Evolutionary conservation across 2,888 invertebrate species (phyloP).

Genomic region (Aspidapion aeneum): DNA sequence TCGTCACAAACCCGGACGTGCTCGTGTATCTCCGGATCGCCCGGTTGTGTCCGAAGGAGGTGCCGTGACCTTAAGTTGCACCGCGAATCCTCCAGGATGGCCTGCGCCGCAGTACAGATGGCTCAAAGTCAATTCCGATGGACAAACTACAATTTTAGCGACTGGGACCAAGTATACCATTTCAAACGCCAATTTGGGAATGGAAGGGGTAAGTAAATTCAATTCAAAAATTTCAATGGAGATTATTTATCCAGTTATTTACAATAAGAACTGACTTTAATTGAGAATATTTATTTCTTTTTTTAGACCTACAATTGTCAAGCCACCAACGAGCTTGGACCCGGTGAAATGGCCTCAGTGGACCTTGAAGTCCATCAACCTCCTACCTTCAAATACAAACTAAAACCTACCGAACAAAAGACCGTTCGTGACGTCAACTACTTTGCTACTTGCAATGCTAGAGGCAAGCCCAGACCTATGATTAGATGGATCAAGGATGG

Average conservation of each 20-base stretch:
- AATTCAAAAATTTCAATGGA: too few relatives aligned
- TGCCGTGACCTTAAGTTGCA: conserved; percentile 79
- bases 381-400: conserved; percentile 77
- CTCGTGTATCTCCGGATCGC: conserved; percentile 76
- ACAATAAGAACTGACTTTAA: too few relatives aligned
- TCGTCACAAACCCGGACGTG: conserved; percentile 81
- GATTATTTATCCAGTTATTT: too few relatives aligned
- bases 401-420: conserved; percentile 78
- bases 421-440: conserved; percentile 77
- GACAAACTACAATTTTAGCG: conserved; percentile 65
- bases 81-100: conserved; percentile 89
- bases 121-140: conserved; percentile 73
- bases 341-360: conserved; percentile 80
- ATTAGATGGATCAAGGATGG: conserved; percentile 87
- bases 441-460: conserved; percentile 78
- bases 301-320: conserved; percentile 72
- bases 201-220: conserved; percentile 67
- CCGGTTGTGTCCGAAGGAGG: conserved; percentile 83
- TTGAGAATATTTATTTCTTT: background rate
- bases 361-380: conserved; percentile 85
- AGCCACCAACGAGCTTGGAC: conserved; percentile 85
- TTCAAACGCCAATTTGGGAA: conserved; percentile 77
- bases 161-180: conserved; percentile 83
- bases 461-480: conserved; percentile 82
- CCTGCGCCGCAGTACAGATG: conserved; percentile 87